Base-by-base conservation (phyloP, 2,113 vertebrate species). In the Calyptomena viridis region DNA sequence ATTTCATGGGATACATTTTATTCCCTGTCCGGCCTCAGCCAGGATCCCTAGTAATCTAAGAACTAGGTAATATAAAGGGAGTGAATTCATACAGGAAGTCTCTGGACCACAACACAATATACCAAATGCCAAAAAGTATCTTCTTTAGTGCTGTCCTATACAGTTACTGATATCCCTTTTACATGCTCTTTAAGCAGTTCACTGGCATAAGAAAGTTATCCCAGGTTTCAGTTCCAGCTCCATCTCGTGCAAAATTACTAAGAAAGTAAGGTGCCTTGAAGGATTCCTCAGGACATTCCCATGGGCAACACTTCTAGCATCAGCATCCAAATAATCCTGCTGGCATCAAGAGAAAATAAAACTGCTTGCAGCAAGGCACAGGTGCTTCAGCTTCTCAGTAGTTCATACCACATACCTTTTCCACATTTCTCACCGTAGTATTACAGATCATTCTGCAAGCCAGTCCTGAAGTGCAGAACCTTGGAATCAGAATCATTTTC, bases 401-500 rank as follows among this genome's bases (percentile, higher is more conserved):
- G 13, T 50, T 46, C 19, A 4, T 4, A 16, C 39, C 24, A 71
- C 1, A 1, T 6, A 56, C 30, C 19, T 37, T 87, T 47, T 60
- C 28, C 50, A 50, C 3, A 1, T 66, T 90, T 46, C 52, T 52
- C 25, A 66, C 24, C 0, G 0, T 5, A n/a, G 46, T 3, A 68
- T 58, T 63, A 49, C 31, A 47, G 59, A 84, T 40, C 7, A 10
- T 19, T 50, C 30, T 39, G 59, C 60, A 64, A 68, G 40, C 11
- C 49, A 74, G 31, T 23, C 35, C 49, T 64, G 31, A 31, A 27
- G 31, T 50, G 39, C 71, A 69, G 66, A 55, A 39, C 16, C 24
- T 55, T 35, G 49, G 24, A 47, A 73, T 30, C 22, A 59, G 11
- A 28, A 37, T 10, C 0, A 59, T 74, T 69, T 69, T 44, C n/a